Evolutionary conservation across 2,888 invertebrate genomes (phyloP).

Genomic region (Biston stratarius): DNA sequence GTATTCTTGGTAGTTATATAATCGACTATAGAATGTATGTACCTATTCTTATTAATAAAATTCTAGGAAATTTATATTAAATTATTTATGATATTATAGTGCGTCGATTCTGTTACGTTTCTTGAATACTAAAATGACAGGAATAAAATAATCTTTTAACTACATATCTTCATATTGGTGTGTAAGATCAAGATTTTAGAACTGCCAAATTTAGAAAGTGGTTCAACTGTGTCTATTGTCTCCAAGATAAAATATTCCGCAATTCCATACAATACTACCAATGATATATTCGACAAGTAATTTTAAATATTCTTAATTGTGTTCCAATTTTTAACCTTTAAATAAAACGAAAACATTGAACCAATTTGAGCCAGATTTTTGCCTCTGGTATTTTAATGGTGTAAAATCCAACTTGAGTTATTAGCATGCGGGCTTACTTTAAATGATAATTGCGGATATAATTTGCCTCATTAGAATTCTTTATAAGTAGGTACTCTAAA

Average conservation of each 20-base stretch:
- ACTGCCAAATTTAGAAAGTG: too few species aligned
- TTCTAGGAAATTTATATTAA: background rate
- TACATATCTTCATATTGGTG: too few species aligned
- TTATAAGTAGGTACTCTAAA: background rate
- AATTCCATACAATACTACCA: too few species aligned
- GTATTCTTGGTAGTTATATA: background rate
- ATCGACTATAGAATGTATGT: background rate
- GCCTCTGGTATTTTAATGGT: conserved; percentile 29
- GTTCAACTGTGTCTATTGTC: too few species aligned
- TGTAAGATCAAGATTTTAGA: too few species aligned
- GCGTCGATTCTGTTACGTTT: too few species aligned
- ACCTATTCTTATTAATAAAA: too few species aligned
- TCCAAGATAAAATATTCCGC: too few species aligned
- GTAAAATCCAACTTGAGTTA: conserved; percentile 3
- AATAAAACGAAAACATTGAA: conserved; percentile 8
- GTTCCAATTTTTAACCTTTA: background rate
- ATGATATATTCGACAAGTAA: too few species aligned
- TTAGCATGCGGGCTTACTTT: conserved; percentile 24
- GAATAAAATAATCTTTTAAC: too few species aligned
- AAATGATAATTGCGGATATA: conserved; percentile 5
- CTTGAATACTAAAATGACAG: too few species aligned
- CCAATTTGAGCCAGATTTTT: conserved; percentile 13
- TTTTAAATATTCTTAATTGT: too few species aligned
- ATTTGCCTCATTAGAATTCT: conserved; percentile 13
- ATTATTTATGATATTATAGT: background rate